Conservation (phyloP, 2,888 invertebrate genomes). For the Beris chalybata region DNA sequence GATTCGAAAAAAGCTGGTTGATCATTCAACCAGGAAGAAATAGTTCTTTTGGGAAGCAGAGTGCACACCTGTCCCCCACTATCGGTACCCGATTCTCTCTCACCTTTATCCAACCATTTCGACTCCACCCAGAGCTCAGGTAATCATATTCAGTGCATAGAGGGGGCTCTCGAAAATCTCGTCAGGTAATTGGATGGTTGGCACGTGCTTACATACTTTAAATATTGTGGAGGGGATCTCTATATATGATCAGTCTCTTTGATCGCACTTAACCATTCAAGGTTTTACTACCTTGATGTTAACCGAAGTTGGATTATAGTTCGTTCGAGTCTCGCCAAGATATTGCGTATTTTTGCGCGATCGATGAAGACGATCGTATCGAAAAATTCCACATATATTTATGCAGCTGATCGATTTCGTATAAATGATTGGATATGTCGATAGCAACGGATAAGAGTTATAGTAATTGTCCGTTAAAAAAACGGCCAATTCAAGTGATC, state of each 20-base stretch:
- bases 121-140: conserved; percentile 33
- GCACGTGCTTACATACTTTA: conserved; percentile 40
- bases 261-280: conserved; percentile 41
- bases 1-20: conserved; percentile 5
- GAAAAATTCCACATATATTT: neutral
- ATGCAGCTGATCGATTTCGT: conserved; percentile 2
- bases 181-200: conserved; percentile 40
- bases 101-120: conserved; percentile 13
- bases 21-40: conserved; percentile 26
- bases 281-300: conserved; percentile 40
- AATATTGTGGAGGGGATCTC: conserved; percentile 39
- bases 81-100: neutral
- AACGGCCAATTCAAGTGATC: conserved; percentile 49
- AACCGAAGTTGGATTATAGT: conserved; percentile 18
- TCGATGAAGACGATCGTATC: conserved; percentile 38
- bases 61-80: conserved; percentile 30
- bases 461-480: conserved; percentile 54
- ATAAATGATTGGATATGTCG: neutral
- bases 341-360: conserved; percentile 42
- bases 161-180: conserved; percentile 29
- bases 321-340: conserved; percentile 29
- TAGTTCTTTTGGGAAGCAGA: conserved; percentile 6
- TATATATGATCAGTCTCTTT: conserved; percentile 41
- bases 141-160: conserved; percentile 17
- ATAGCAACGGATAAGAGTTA: conserved; percentile 50